These are phyloP conservation scores for Pantherophis guttatus DNA, from an alignment of 2,113 vertebrate species.

Conservation along the genomic window DNA sequence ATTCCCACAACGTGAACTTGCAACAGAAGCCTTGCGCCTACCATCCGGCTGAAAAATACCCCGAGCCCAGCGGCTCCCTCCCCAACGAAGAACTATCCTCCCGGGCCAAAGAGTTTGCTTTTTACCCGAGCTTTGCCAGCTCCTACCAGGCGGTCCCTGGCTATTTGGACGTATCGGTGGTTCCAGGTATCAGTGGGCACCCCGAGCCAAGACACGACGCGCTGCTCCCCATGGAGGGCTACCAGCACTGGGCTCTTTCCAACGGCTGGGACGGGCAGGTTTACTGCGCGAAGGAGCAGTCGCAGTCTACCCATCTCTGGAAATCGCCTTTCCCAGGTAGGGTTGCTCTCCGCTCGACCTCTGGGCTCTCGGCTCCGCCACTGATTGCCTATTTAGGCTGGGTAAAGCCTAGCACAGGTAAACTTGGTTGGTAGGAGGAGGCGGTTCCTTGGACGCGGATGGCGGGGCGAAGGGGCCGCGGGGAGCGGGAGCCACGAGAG, in stretches of 20 bases:
- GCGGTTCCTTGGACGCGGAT: slow-evolving; percentile 48
- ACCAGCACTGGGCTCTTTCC: slow-evolving; percentile 97
- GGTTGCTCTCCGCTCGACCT: slow-evolving; percentile 6
- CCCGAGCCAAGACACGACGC: slow-evolving; percentile 92
- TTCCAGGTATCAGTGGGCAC: slow-evolving; percentile 90
- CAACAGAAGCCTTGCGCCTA: slow-evolving; percentile 94
- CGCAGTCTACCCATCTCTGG: slow-evolving; percentile 92
- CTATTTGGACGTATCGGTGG: slow-evolving; percentile 95
- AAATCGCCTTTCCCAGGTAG: slow-evolving; percentile 98
- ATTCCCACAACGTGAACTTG: slow-evolving; percentile 91
- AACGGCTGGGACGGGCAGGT: slow-evolving; percentile 98
- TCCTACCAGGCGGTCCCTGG: slow-evolving; percentile 94
- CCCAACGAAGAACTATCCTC: slow-evolving; percentile 87
- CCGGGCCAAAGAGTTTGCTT: slow-evolving; percentile 93
- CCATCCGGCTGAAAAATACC: slow-evolving; percentile 87
- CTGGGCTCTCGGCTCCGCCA: neutral
- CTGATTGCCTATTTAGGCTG: neutral
- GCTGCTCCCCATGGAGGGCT: slow-evolving; percentile 95
- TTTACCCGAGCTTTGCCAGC: slow-evolving; percentile 93
- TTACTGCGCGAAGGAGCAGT: slow-evolving; percentile 96
- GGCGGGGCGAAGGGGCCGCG: slow-evolving; percentile 25
- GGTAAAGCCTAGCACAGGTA: neutral
- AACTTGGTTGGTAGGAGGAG: slow-evolving; percentile 29
- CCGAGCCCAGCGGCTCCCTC: slow-evolving; percentile 85
- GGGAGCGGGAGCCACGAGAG: neutral